phyloP scores from a whole-genome alignment of 1,140 invertebrate genomes.

The Conopomorpha cramerella region DNA sequence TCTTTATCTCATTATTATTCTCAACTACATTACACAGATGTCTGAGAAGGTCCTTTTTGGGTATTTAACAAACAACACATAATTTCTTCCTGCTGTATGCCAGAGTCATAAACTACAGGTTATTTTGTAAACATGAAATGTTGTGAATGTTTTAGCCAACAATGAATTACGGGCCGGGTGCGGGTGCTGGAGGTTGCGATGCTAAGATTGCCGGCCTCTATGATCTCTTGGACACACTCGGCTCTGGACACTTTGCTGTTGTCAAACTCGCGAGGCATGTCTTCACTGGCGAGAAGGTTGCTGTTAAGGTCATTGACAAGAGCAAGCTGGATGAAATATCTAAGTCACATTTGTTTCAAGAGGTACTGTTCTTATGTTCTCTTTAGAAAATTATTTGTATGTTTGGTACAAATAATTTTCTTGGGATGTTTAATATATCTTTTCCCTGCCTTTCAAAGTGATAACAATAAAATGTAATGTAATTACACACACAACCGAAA shows the following conservation, averaged over 20 bases:
- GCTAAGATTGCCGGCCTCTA: conserved; percentile 96
- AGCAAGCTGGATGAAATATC: conserved; percentile 95
- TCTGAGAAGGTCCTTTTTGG: neutral
- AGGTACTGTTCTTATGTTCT: conserved; percentile 65
- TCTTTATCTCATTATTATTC: neutral
- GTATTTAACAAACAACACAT: neutral
- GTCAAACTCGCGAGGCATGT: conserved; percentile 98
- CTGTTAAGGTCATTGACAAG: conserved; percentile 97
- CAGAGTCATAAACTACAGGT: neutral
- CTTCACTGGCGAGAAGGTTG: conserved; percentile 98
- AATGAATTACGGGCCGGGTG: conserved; percentile 36
- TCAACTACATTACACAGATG: neutral
- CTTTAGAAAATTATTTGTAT: neutral
- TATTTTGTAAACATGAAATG: neutral
- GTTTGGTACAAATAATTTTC: conserved; percentile 7
- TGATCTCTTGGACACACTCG: conserved; percentile 93
- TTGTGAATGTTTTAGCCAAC: conserved; percentile 11
- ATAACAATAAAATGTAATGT: too few relatives aligned
- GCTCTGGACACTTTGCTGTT: conserved; percentile 96
- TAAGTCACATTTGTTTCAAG: conserved; percentile 96
- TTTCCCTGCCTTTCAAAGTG: too few relatives aligned
- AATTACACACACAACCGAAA: too few relatives aligned
- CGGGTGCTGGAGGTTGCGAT: conserved; percentile 64
- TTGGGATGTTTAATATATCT: conserved; percentile 4
- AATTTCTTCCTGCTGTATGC: neutral